Evolutionary conservation across 2,797 vertebrate genomes (phyloP).

Genomic region (Microctenopoma steveboyesi): DNA sequence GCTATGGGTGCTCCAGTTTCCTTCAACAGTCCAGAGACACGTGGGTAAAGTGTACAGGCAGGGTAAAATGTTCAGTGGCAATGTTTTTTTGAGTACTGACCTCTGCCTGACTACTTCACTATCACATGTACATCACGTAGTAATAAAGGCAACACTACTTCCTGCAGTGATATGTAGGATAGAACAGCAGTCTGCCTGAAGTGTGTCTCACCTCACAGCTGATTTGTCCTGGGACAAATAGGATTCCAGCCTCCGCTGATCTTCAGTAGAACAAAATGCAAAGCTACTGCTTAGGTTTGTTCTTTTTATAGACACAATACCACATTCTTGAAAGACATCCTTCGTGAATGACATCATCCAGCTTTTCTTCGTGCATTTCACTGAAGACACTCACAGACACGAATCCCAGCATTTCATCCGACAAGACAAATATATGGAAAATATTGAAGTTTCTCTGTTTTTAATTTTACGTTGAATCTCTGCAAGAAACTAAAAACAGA

Average conservation of each 20-base stretch:
- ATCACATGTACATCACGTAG: no score
- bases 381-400: neutral
- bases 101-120: no score
- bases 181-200: no score
- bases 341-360: neutral
- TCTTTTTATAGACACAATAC: neutral
- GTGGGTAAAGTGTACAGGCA: neutral
- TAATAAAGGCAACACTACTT: no score
- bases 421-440: neutral
- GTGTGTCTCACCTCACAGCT: neutral
- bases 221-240: neutral
- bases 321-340: neutral
- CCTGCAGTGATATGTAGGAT: no score
- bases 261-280: neutral
- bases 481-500: conserved; percentile 22
- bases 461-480: conserved; percentile 14
- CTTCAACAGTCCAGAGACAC: conserved; percentile 5
- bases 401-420: neutral
- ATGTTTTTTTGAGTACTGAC: no score
- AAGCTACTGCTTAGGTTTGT: neutral
- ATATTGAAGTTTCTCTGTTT: neutral
- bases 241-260: neutral
- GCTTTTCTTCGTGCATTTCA: neutral
- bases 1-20: conserved; percentile 1
- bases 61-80: neutral